These are phyloP conservation scores for Caloenas nicobarica DNA, from an alignment of 2,113 vertebrate genomes.

Conservation along the genomic window DNA sequence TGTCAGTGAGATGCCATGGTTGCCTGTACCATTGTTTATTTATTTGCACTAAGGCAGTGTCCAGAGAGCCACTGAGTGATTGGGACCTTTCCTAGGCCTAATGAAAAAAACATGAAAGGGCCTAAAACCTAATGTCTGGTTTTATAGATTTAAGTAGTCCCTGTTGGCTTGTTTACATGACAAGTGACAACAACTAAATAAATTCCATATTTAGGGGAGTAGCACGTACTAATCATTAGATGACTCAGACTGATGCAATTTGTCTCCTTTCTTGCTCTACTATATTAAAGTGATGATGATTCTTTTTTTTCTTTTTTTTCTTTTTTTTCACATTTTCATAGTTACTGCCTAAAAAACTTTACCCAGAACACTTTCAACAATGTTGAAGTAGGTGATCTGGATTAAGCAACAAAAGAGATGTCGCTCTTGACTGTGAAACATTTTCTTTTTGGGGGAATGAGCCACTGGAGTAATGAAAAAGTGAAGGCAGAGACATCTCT, in stretches of 20 bases:
- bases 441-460: not conserved
- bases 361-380: not conserved
- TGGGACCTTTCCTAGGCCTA: not conserved
- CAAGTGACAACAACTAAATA: constrained; percentile 55
- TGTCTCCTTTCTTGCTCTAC: not conserved
- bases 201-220: constrained; percentile 36
- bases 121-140: constrained; percentile 15
- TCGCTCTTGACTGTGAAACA: not conserved
- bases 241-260: not conserved
- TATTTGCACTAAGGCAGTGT: not conserved
- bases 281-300: not conserved
- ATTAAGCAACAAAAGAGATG: not conserved
- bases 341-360: not conserved
- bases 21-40: not conserved
- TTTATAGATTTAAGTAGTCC: constrained; percentile 52
- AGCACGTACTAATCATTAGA: not conserved
- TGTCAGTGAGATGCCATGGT: not conserved
- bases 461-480: not conserved
- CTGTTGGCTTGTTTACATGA: constrained; percentile 43
- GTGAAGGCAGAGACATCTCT: not conserved
- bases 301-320: not conserved
- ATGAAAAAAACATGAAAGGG: not conserved
- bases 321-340: not conserved
- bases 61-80: not conserved
- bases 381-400: not conserved